These are phyloP conservation scores for Penelope pileata DNA, from an alignment of 2,113 vertebrate species.

Conservation along the genomic window DNA sequence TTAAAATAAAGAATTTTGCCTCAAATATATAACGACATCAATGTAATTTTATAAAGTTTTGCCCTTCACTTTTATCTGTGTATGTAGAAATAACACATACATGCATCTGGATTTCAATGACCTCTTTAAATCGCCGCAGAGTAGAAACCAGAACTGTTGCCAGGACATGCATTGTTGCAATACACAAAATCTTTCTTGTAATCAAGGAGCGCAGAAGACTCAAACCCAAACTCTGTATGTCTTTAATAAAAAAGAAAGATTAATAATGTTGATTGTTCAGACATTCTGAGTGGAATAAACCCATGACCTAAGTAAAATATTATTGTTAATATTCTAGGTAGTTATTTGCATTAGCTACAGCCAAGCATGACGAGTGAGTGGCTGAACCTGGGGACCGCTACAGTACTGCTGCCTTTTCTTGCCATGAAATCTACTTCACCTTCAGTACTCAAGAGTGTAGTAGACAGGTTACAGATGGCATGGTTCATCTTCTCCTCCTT, in stretches of 20 bases:
- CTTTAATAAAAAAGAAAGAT: slow-evolving; percentile 71
- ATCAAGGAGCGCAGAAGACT: slow-evolving; percentile 85
- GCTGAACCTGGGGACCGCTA: neutral
- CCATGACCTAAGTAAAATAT: neutral
- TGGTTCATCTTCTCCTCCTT: neutral
- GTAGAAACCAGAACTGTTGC: slow-evolving; percentile 84
- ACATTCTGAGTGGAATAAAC: neutral
- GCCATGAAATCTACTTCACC: neutral
- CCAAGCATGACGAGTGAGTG: neutral
- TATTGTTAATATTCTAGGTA: neutral
- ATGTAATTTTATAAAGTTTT: neutral
- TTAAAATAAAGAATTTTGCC: neutral
- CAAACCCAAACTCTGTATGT: slow-evolving; percentile 91
- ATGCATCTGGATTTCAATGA: slow-evolving; percentile 82
- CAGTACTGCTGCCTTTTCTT: neutral
- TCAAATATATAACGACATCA: neutral
- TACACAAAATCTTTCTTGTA: slow-evolving; percentile 85
- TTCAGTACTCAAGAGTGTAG: neutral
- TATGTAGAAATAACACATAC: slow-evolving; percentile 71
- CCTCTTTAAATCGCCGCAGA: slow-evolving; percentile 82
- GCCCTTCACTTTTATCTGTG: neutral
- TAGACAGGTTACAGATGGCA: neutral
- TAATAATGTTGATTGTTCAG: neutral
- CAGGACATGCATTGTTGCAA: slow-evolving; percentile 84
- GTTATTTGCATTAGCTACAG: neutral